phyloP scores from a whole-genome alignment of 2,888 invertebrate species.

The Geotrupes spiniger region DNA sequence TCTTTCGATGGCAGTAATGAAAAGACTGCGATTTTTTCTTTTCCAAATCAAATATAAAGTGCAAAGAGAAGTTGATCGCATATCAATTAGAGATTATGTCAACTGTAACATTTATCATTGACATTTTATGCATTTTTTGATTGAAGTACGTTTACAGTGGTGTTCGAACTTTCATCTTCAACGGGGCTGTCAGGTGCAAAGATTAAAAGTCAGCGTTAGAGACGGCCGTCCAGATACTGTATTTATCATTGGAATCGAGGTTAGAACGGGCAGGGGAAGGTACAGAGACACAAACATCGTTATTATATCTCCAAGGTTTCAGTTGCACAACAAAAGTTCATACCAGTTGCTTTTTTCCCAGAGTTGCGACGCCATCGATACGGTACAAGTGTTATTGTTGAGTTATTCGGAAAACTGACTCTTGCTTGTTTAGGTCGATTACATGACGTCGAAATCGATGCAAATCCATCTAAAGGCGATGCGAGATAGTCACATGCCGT shows the following conservation, averaged over 20 bases:
- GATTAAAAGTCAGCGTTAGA: conserved; percentile 58
- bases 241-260: conserved; percentile 85
- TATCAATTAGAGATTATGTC: no score
- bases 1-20: no score
- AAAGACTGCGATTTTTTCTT: no score
- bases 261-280: conserved; percentile 82
- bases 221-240: conserved; percentile 69
- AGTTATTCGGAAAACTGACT: not conserved
- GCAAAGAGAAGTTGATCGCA: no score
- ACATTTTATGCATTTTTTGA: no score
- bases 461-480: conserved; percentile 70
- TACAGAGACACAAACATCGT: conserved; percentile 86
- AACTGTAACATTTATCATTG: no score
- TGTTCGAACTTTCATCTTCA: conserved; percentile 82
- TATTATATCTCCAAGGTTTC: conserved; percentile 88
- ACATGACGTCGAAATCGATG: conserved; percentile 51
- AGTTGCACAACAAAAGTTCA: conserved; percentile 84
- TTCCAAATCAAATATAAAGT: no score
- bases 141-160: no score
- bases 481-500: conserved; percentile 87
- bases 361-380: conserved; percentile 73
- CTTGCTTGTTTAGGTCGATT: conserved; percentile 14
- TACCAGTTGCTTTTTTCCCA: conserved; percentile 85
- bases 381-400: conserved; percentile 50
- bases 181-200: conserved; percentile 41